Evolutionary conservation across 2,797 vertebrate species (phyloP).

Genomic region (Spatula versicolor): DNA sequence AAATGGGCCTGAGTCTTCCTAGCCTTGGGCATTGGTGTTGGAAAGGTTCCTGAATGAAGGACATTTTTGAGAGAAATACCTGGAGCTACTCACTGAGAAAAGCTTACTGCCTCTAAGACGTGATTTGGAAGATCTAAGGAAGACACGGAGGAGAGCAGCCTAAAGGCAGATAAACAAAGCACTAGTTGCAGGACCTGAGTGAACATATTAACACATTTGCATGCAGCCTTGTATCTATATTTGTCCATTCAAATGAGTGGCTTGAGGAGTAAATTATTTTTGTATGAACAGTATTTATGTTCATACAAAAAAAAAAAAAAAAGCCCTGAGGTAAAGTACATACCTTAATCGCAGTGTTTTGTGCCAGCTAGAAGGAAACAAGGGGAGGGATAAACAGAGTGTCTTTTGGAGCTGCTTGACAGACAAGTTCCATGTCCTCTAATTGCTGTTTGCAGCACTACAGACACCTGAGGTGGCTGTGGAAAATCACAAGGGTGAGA

Average conservation of each 20-base stretch:
- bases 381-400: background rate
- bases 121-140: background rate
- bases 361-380: constrained; percentile 3
- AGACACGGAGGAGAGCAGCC: background rate
- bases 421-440: constrained; percentile 31
- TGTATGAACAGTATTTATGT: background rate
- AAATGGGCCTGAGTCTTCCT: background rate
- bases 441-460: constrained; percentile 45
- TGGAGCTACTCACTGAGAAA: background rate
- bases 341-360: background rate
- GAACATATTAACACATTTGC: background rate
- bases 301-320: background rate
- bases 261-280: constrained; percentile 14
- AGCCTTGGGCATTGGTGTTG: background rate
- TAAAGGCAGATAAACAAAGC: background rate
- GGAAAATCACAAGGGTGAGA: constrained; percentile 26
- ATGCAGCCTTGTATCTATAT: background rate
- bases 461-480: background rate
- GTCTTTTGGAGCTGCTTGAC: constrained; percentile 14
- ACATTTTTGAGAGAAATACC: background rate
- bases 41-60: background rate
- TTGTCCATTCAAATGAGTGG: background rate
- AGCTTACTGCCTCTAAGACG: background rate
- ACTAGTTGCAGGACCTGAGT: background rate
- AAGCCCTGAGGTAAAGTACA: background rate